These are phyloP conservation scores for Frieseomelitta varia DNA, from an alignment of 1,140 invertebrate genomes.

Conservation along the genomic window DNA sequence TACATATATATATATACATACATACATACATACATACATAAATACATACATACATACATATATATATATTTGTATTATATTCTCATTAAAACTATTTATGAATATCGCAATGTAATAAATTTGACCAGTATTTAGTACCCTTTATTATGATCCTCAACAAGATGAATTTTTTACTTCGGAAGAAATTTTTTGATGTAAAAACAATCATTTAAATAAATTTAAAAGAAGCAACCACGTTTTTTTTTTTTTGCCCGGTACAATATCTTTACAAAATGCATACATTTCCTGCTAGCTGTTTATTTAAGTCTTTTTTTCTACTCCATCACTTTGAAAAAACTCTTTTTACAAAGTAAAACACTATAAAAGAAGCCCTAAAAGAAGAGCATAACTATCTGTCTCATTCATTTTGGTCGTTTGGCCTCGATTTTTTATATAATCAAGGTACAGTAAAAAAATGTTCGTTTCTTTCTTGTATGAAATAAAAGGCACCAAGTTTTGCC, in stretches of 20 bases:
- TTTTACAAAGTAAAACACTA: conserved; percentile 21
- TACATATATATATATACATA: background rate
- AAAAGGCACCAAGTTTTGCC: conserved; percentile 65
- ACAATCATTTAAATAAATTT: background rate
- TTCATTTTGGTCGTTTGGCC: conserved; percentile 43
- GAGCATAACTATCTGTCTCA: conserved; percentile 22
- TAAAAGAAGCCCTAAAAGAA: conserved; percentile 44
- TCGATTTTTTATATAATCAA: conserved; percentile 51
- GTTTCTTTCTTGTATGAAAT: conserved; percentile 58
- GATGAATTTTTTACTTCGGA: conserved; percentile 40
- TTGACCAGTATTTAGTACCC: conserved; percentile 54
- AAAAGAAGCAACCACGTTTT: background rate
- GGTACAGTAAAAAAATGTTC: conserved; percentile 61
- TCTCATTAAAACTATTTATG: conserved; percentile 29
- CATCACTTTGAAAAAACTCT: background rate
- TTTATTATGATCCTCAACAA: conserved; percentile 35
- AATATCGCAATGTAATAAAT: conserved; percentile 35
- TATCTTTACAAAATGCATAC: conserved; percentile 6
- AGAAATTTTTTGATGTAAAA: conserved; percentile 20
- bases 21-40: background rate
- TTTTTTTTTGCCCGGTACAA: background rate
- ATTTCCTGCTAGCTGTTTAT: conserved; percentile 7
- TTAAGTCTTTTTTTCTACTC: background rate
- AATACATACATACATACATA: background rate
- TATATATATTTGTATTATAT: conserved; percentile 34